These are phyloP conservation scores for Scylla paramamosain DNA, from an alignment of 1,140 invertebrate genomes.

Conservation along the genomic window DNA sequence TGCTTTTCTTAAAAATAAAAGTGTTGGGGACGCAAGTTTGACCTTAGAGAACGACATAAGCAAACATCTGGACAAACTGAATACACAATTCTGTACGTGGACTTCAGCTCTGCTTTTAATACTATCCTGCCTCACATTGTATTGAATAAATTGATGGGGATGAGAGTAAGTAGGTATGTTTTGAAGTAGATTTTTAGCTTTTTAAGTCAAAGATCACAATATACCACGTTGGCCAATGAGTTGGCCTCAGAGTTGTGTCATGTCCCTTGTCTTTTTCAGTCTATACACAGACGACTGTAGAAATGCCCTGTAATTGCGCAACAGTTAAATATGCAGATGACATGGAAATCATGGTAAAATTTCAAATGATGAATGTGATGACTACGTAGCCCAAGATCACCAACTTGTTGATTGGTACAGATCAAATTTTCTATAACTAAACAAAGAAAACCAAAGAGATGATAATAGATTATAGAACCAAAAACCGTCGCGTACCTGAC, in stretches of 20 bases:
- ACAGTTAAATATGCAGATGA: not conserved
- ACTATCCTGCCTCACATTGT: too few relatives aligned
- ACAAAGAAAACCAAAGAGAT: not conserved
- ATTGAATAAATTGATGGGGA: too few relatives aligned
- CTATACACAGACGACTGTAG: not conserved
- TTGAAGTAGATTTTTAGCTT: not conserved
- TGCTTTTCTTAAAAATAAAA: too few relatives aligned
- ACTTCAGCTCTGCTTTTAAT: too few relatives aligned
- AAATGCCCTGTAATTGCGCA: not conserved
- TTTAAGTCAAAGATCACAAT: not conserved
- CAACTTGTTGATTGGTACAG: too few relatives aligned
- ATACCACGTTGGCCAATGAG: not conserved
- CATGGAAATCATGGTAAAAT: not conserved
- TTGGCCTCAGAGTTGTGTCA: not conserved
- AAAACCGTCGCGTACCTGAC: not conserved
- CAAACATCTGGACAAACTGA: too few relatives aligned
- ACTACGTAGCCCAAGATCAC: not conserved
- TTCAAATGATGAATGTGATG: not conserved
- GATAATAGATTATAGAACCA: not conserved
- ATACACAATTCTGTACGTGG: too few relatives aligned
- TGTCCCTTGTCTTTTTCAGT: too few relatives aligned
- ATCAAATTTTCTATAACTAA: not conserved
- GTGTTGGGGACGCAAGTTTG: too few relatives aligned
- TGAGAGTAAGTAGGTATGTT: too few relatives aligned
- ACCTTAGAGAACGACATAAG: too few relatives aligned